A percentile compares a stretch with the other conserved stretches of the same genome.
phyloP scores from a whole-genome alignment of 2,888 invertebrate genomes.

The Allolobophora icterica region DNA sequence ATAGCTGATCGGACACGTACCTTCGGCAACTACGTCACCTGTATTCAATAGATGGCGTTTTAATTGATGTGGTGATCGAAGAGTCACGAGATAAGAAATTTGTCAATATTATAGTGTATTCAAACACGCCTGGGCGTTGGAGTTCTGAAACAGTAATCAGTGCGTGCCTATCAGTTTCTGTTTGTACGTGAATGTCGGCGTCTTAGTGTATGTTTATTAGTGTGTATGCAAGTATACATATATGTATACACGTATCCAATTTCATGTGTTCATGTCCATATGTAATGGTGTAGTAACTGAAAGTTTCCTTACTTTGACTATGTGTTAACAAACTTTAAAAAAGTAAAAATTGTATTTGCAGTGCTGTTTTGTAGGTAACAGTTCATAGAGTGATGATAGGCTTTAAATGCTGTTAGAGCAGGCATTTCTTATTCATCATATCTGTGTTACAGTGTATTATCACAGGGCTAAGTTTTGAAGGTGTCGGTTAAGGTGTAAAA shows the following conservation, averaged over 20 bases:
- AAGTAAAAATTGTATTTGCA: not conserved
- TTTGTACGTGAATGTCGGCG: slow-evolving; percentile 21
- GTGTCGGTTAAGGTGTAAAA: not conserved
- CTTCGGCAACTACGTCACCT: not conserved
- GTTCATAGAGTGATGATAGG: not conserved
- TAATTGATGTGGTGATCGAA: not conserved
- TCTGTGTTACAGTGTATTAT: not conserved
- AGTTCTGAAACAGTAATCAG: not conserved
- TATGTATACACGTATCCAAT: not conserved
- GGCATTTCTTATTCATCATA: not conserved
- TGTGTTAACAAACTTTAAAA: not conserved
- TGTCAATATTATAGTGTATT: not conserved
- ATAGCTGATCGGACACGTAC: not conserved
- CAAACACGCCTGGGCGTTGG: not conserved
- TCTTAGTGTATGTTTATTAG: slow-evolving; percentile 21
- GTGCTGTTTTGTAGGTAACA: not conserved
- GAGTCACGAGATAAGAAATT: not conserved
- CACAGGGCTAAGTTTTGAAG: not conserved
- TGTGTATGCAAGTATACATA: not conserved
- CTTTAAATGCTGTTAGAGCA: not conserved
- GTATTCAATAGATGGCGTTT: not conserved
- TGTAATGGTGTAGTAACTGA: not conserved
- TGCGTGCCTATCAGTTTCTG: not conserved
- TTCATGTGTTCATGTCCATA: not conserved
- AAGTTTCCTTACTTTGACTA: not conserved